Base-by-base conservation (phyloP, 1,140 invertebrate species). In the Drosophila pallidifrons region DNA sequence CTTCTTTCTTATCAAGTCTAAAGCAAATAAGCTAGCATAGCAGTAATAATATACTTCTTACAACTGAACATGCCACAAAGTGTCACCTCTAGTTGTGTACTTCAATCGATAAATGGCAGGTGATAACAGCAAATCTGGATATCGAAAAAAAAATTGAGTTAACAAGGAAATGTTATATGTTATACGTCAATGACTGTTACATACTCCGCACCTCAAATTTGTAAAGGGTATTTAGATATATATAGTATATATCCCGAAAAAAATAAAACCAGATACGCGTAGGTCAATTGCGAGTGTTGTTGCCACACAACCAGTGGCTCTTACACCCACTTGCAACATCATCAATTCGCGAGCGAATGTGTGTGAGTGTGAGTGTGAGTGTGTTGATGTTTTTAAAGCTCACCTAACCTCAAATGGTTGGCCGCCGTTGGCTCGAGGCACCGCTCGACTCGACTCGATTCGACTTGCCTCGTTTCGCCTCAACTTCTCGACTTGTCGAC, bases 341-440 rank as follows among this genome's bases (percentile, higher is more conserved):
- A 66, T 16, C 7, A 69, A 52, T 54, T 60, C 35, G 47, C 49
- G 13, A 49, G 10, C 38, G n/a, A 41, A 2, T 25, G 20, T 35
- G 58, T 46, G 58, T 46, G n/a, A n/a, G 35, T 10, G 20, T 8
- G 28, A 41, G 43, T 51, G 20, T 3, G 8, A 15, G 25, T 71
- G 15, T 54, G 45, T 59, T 52, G 6, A 25, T 52, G 28, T 52
- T 51, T 58, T 51, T 38, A 61, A 69, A 75, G 57, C 57, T 28
- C 59, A 63, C 25, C 49, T 63, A 75, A 75, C 72, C 72, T 75
- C 59, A 70, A 70, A 64, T 75, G 67, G 72, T 47, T 70, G 45
- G 25, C 38, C 57, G 35, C 46, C 10, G 43, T 57, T 57, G 64
- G 43, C 66, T 57, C 43, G 30, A 68, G 55, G 64, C 70, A 43